phyloP scores from a whole-genome alignment of 2,113 vertebrate genomes.

The Silurus meridionalis region DNA sequence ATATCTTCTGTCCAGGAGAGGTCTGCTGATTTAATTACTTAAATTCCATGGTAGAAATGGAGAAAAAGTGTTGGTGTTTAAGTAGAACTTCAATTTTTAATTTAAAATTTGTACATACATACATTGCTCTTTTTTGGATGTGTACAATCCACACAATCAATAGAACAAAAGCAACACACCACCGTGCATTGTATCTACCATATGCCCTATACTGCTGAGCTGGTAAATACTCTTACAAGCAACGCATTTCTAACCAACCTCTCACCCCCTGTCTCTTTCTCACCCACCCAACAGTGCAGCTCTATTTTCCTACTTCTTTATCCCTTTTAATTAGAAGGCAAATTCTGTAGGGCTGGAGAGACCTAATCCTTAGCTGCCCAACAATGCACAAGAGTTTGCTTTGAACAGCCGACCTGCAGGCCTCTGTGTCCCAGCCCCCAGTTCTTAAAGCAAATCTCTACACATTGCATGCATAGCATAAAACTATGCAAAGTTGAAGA shows the following conservation, averaged over 20 bases:
- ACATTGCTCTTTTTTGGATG: constrained; percentile 43
- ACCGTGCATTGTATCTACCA: constrained; percentile 46
- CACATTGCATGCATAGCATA: constrained; percentile 4
- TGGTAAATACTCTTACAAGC: constrained; percentile 57
- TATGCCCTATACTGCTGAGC: constrained; percentile 53
- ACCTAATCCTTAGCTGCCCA: constrained; percentile 99
- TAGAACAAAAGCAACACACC: constrained; percentile 27
- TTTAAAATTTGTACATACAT: constrained; percentile 27
- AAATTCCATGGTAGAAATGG: not conserved
- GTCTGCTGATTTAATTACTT: not conserved
- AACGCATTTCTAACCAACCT: constrained; percentile 55
- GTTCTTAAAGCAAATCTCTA: constrained; percentile 42
- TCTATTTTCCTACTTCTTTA: constrained; percentile 86
- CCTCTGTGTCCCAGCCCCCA: constrained; percentile 69
- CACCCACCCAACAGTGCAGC: constrained; percentile 73
- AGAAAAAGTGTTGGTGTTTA: not conserved
- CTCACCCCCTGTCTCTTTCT: constrained; percentile 65
- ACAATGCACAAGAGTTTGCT: constrained; percentile 98
- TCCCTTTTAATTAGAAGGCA: constrained; percentile 99
- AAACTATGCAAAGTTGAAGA: not conserved
- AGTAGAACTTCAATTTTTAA: not conserved
- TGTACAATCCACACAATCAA: constrained; percentile 34
- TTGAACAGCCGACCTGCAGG: constrained; percentile 90
- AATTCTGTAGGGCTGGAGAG: constrained; percentile 98
- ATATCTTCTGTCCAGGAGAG: not conserved